Percentiles rank a stretch among this genome's conserved stretches.
Evolutionary conservation across 2,888 invertebrate species (phyloP).

Genomic region (Caenorhabditis drosophilae): DNA sequence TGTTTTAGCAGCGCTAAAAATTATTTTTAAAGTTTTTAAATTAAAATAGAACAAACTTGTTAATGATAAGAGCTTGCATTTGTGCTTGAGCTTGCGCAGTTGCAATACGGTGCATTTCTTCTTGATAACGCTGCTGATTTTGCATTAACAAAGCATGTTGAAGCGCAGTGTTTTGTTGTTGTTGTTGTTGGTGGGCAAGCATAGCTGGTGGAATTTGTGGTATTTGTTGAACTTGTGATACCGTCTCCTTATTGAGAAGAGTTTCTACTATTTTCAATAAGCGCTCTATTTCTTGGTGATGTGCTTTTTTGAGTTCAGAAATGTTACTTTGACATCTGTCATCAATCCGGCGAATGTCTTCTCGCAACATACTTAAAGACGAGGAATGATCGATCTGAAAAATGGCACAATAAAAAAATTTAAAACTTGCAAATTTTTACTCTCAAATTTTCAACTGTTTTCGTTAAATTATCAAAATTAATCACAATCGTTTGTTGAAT

Average conservation of each 20-base stretch:
- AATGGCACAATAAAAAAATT: no score
- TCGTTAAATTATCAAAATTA: slow-evolving; percentile 31
- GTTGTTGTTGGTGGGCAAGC: slow-evolving; percentile 19
- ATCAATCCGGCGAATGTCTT: slow-evolving; percentile 31
- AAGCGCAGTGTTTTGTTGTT: slow-evolving; percentile 4
- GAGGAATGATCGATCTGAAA: slow-evolving; percentile 27
- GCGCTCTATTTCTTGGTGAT: slow-evolving; percentile 43
- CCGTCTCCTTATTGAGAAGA: slow-evolving; percentile 16
- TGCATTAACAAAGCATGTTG: background rate
- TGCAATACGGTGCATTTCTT: background rate
- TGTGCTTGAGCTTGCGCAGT: slow-evolving; percentile 11
- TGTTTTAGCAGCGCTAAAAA: background rate
- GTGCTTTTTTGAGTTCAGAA: slow-evolving; percentile 14
- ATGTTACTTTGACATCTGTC: slow-evolving; percentile 23
- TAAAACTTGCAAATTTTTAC: no score
- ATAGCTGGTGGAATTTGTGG: slow-evolving; percentile 10
- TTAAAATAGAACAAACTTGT: background rate
- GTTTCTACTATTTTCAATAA: slow-evolving; percentile 39
- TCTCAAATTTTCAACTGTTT: slow-evolving; percentile 39
- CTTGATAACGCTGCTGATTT: background rate
- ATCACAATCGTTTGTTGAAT: slow-evolving; percentile 38
- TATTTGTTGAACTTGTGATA: slow-evolving; percentile 4
- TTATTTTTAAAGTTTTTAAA: background rate
- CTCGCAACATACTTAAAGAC: slow-evolving; percentile 25
- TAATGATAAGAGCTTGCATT: background rate